Percentiles rank a stretch among this genome's conserved stretches.
Conservation (phyloP, 1,140 invertebrate genomes). For the Achroia grisella region DNA sequence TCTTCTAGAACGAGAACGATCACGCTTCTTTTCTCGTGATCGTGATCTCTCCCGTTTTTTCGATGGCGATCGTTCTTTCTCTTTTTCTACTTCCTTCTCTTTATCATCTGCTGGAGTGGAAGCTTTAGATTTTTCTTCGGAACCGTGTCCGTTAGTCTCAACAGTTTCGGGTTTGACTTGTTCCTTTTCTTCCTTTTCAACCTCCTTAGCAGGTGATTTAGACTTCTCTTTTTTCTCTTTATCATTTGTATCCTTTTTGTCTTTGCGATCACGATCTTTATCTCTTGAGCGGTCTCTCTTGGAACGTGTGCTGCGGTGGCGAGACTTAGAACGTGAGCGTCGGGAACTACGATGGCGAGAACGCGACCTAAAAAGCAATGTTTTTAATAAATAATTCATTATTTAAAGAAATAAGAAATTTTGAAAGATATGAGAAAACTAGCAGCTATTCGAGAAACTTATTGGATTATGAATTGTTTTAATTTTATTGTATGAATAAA, state of each 20-base stretch:
- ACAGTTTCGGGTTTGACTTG: conserved; percentile 11
- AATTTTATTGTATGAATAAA: neutral
- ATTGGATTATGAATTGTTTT: too few species aligned
- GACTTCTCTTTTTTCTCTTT: conserved; percentile 55
- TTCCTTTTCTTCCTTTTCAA: conserved; percentile 32
- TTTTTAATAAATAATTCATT: too few species aligned
- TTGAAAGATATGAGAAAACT: too few species aligned
- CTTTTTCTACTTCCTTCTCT: conserved; percentile 35
- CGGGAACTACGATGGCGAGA: conserved; percentile 77
- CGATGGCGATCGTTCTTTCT: conserved; percentile 63
- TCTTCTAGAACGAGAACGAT: conserved; percentile 45
- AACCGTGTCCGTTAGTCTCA: conserved; percentile 50
- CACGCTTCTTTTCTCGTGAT: conserved; percentile 52
- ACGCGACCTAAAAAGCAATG: conserved; percentile 69
- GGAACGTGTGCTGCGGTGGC: conserved; percentile 78
- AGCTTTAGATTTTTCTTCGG: conserved; percentile 56
- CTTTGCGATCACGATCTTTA: conserved; percentile 43
- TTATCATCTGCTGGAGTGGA: conserved; percentile 55
- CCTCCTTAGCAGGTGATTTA: conserved; percentile 38
- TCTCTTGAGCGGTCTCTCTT: conserved; percentile 67
- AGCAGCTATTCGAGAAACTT: too few species aligned
- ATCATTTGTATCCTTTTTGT: conserved; percentile 37
- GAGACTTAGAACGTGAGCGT: conserved; percentile 75
- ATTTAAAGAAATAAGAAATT: neutral
- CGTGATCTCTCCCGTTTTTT: conserved; percentile 67